These are phyloP conservation scores for Pachypsylla venusta DNA, from an alignment of 1,140 invertebrate species.

Conservation along the genomic window DNA sequence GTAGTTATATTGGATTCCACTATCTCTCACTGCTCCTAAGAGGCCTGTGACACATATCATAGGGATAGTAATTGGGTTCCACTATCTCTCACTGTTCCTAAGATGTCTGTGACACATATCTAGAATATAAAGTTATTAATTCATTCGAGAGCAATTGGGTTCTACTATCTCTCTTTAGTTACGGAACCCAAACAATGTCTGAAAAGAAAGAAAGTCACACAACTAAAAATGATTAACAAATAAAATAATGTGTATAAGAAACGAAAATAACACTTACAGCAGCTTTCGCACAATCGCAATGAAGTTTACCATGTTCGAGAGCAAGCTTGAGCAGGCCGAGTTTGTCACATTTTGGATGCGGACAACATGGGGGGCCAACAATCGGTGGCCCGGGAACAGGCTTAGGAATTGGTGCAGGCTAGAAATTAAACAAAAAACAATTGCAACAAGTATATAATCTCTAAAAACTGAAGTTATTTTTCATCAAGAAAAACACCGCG, in stretches of 20 bases:
- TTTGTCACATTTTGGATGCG: not conserved
- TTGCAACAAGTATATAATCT: too few relatives aligned
- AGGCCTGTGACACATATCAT: too few relatives aligned
- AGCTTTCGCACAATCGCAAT: not conserved
- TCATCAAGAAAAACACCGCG: too few relatives aligned
- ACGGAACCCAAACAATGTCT: not conserved
- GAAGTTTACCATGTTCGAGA: slow-evolving; percentile 8
- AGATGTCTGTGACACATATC: not conserved
- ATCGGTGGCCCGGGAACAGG: not conserved
- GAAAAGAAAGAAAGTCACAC: not conserved
- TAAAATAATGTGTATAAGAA: not conserved
- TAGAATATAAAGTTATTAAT: not conserved
- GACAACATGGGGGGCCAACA: not conserved
- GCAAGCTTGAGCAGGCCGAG: not conserved
- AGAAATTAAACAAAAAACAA: not conserved
- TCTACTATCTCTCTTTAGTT: not conserved
- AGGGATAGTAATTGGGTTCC: too few relatives aligned
- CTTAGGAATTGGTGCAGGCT: not conserved
- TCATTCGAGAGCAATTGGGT: not conserved
- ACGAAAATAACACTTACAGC: not conserved
- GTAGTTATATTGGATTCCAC: too few relatives aligned
- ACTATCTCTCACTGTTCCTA: not conserved
- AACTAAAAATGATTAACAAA: not conserved
- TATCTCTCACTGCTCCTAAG: too few relatives aligned
- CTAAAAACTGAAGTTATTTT: too few relatives aligned